A percentile compares a stretch with the other conserved stretches of the same genome.
Conservation (phyloP, 1,140 invertebrate species). For the Caenorhabditis tropicalis region DNA sequence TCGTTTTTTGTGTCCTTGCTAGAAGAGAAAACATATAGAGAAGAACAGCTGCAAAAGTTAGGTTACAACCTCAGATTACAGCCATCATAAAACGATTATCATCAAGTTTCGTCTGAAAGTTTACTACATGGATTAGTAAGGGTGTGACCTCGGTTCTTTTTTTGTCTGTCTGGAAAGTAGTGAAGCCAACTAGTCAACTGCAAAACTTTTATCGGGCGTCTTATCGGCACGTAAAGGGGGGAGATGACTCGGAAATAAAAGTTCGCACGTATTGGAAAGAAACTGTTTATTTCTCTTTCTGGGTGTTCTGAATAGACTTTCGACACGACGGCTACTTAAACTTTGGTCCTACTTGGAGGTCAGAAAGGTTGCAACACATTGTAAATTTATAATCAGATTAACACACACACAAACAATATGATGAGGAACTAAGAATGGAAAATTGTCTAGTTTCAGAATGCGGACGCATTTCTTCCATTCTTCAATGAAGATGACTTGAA, state of each 20-base stretch:
- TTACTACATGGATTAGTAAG: slow-evolving; percentile 19
- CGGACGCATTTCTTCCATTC: slow-evolving; percentile 61
- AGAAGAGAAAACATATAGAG: not conserved
- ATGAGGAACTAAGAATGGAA: slow-evolving; percentile 10
- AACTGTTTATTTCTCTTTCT: not conserved
- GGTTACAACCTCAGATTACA: slow-evolving; percentile 29
- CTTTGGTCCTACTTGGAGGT: not conserved
- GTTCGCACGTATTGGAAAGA: not conserved
- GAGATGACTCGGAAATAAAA: not conserved
- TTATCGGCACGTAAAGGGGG: not conserved
- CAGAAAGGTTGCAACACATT: slow-evolving; percentile 18
- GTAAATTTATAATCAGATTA: slow-evolving; percentile 31
- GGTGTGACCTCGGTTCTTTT: slow-evolving; percentile 11
- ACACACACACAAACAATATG: slow-evolving; percentile 9
- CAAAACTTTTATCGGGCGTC: not conserved
- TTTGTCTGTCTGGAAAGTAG: not conserved
- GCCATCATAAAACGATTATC: slow-evolving; percentile 5
- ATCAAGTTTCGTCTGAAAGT: not conserved
- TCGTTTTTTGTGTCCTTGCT: slow-evolving; percentile 1
- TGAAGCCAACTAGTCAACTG: not conserved
- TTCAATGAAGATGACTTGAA: slow-evolving; percentile 69
- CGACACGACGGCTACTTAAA: slow-evolving; percentile 22
- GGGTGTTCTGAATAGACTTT: not conserved
- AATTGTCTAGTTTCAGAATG: slow-evolving; percentile 56
- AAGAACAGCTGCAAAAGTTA: not conserved